Percentiles rank a stretch among this genome's conserved stretches.
These are phyloP conservation scores for Drosophila bipectinata DNA, from an alignment of 1,140 invertebrate genomes.

Conservation along the genomic window DNA sequence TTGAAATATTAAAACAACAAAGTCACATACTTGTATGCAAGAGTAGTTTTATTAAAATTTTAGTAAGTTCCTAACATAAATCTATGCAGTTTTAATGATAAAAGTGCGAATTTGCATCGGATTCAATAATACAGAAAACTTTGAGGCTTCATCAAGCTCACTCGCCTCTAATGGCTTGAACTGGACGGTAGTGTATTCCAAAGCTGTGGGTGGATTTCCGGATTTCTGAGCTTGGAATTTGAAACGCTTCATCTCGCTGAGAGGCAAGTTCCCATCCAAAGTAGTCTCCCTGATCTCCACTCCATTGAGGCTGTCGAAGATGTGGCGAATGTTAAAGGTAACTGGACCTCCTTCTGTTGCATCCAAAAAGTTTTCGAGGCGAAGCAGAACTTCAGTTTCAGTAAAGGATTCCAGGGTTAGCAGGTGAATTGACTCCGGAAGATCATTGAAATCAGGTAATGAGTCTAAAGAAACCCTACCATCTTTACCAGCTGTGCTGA, in stretches of 20 bases:
- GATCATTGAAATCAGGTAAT: conserved; percentile 62
- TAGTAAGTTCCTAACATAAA: background rate
- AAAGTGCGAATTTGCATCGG: conserved; percentile 81
- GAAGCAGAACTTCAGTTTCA: conserved; percentile 88
- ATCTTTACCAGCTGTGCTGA: conserved; percentile 45
- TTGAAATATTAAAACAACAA: too few relatives aligned
- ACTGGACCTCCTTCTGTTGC: conserved; percentile 87
- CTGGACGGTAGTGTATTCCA: conserved; percentile 22
- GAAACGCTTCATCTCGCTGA: conserved; percentile 61
- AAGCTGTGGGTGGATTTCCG: conserved; percentile 7
- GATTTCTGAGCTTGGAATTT: conserved; percentile 61
- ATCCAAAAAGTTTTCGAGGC: conserved; percentile 95
- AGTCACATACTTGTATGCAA: too few relatives aligned
- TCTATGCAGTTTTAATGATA: conserved; percentile 33
- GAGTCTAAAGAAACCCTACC: conserved; percentile 51
- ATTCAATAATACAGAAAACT: conserved; percentile 59
- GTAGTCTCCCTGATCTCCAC: conserved; percentile 69
- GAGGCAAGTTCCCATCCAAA: conserved; percentile 63
- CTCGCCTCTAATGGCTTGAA: conserved; percentile 33
- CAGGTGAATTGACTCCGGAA: conserved; percentile 91
- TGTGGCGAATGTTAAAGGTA: conserved; percentile 60
- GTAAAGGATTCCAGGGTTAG: conserved; percentile 94
- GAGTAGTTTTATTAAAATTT: too few relatives aligned
- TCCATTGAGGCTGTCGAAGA: conserved; percentile 56
- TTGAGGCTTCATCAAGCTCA: conserved; percentile 38